Base-by-base conservation (phyloP, 2,113 vertebrate genomes). In the Tympanuchus pallidicinctus region DNA sequence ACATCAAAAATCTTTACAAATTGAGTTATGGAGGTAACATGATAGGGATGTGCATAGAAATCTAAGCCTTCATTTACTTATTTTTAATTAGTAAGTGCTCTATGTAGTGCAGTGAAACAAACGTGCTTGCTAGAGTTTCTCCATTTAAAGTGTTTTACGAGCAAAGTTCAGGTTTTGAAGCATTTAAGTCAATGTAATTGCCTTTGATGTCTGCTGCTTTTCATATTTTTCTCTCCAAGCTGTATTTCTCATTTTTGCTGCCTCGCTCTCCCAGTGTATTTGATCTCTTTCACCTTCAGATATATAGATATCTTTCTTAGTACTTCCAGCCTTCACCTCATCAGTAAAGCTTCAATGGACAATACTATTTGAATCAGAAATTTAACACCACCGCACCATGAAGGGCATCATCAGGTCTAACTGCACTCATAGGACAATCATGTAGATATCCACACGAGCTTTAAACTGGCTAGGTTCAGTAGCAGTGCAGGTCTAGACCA, bases 31-130 rank as follows among this genome's bases (percentile, higher is more conserved):
- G 8, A 64, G 40, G 16, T 61, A 71, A 82, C 45, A 72, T 91
- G 67, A 70, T 25, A 3, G 22, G 28, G 64, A 91, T 70, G 78
- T 95, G 83, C 61, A 75, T 59, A 88, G 70, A 79, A 86, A 86
- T 61, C 73, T 38, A 64, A 63, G 67, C 61, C 95, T 91, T 86
- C 18, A 69, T 92, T 77, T 82, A 74, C 64, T 90, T 90, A 10
- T 47, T 91, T 84, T 85, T 94, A 94, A 93, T 94, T 92, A 85
- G 47, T 2, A 2, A 91, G 45, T 64, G 47, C 56, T 93, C 61
- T 80, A 19, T 89, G 40, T 67, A 67, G 38, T 30, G 12, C 67
- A 79, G 77, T 45, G 86, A 84, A 87, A 42, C 20, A 61, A 92
- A 6, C 0, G 0, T 63, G 40, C 71, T 88, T 52, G 22, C 65